phyloP scores from a whole-genome alignment of 2,113 vertebrate species.

The Hylia prasina region DNA sequence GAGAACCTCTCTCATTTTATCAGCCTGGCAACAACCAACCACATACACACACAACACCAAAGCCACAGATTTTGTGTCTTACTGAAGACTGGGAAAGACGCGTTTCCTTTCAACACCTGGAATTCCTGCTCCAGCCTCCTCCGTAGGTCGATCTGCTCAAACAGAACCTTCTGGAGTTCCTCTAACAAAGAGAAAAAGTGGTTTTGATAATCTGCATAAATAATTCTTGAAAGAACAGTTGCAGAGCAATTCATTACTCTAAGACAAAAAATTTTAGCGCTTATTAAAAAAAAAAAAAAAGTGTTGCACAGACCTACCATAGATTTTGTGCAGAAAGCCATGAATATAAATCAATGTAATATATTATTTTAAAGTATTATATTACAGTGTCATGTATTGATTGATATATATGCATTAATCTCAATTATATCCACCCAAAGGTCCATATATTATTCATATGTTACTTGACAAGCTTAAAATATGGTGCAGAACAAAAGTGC shows the following conservation, averaged over 20 bases:
- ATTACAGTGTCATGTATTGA: conserved; percentile 84
- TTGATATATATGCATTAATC: conserved; percentile 87
- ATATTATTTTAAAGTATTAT: conserved; percentile 88
- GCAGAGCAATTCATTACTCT: conserved; percentile 71
- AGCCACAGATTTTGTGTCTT: conserved; percentile 57
- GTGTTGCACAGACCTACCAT: conserved; percentile 65
- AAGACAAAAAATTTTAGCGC: conserved; percentile 74
- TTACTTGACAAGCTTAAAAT: conserved; percentile 85
- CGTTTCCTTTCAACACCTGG: conserved; percentile 91
- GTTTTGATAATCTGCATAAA: conserved; percentile 71
- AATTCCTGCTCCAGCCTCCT: conserved; percentile 96
- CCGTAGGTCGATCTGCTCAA: conserved; percentile 95
- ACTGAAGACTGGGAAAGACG: conserved; percentile 96
- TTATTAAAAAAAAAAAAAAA: conserved; percentile 50
- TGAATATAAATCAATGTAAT: conserved; percentile 89
- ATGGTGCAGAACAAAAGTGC: conserved; percentile 74
- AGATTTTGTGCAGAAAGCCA: conserved; percentile 83
- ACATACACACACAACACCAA: not conserved
- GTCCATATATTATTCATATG: conserved; percentile 86
- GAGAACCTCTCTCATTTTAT: not conserved
- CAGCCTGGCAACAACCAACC: not conserved
- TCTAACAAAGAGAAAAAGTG: conserved; percentile 77
- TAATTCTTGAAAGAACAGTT: conserved; percentile 69
- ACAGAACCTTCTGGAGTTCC: conserved; percentile 97
- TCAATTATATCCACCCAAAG: conserved; percentile 84